phyloP scores from a whole-genome alignment of 92 coral and sea anemone species.

The Palythoa grandis region DNA sequence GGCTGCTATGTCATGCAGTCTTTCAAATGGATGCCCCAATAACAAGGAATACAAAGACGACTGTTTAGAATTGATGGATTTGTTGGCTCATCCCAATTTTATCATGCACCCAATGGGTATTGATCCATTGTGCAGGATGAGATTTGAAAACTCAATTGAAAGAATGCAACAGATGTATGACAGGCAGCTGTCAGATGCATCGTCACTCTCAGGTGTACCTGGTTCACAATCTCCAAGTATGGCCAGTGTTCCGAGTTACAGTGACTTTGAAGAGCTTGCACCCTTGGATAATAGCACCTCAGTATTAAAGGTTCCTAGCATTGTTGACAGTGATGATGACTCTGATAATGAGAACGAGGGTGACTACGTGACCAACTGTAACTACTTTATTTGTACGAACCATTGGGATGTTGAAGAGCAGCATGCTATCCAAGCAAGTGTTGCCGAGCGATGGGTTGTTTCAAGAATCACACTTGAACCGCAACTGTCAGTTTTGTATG shows the following conservation, averaged over 20 bases:
- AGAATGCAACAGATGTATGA: conserved; percentile 59
- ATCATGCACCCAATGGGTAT: conserved; percentile 94
- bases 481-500: conserved; percentile 69
- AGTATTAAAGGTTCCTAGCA: conserved; percentile 56
- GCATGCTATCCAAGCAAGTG: conserved; percentile 86
- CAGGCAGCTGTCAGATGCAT: conserved; percentile 70
- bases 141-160: conserved; percentile 33
- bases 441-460: conserved; percentile 84
- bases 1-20: conserved; percentile 94
- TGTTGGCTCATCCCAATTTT: conserved; percentile 90
- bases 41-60: conserved; percentile 74
- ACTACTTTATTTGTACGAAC: conserved; percentile 84
- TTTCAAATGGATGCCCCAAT: conserved; percentile 85
- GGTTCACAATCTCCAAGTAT: conserved; percentile 60
- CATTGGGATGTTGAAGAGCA: conserved; percentile 98
- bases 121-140: conserved; percentile 38
- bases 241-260: conserved; percentile 35
- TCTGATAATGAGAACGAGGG: conserved; percentile 86
- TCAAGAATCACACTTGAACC: conserved; percentile 54
- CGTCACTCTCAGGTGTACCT: conserved; percentile 53
- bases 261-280: conserved; percentile 47
- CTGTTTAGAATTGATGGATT: conserved; percentile 75
- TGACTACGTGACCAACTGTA: conserved; percentile 89
- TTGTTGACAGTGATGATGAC: conserved; percentile 87
- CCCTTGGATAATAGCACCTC: conserved; percentile 29